Base-by-base conservation (phyloP, 2,888 invertebrate genomes). In the Torymus aiolomorphi region DNA sequence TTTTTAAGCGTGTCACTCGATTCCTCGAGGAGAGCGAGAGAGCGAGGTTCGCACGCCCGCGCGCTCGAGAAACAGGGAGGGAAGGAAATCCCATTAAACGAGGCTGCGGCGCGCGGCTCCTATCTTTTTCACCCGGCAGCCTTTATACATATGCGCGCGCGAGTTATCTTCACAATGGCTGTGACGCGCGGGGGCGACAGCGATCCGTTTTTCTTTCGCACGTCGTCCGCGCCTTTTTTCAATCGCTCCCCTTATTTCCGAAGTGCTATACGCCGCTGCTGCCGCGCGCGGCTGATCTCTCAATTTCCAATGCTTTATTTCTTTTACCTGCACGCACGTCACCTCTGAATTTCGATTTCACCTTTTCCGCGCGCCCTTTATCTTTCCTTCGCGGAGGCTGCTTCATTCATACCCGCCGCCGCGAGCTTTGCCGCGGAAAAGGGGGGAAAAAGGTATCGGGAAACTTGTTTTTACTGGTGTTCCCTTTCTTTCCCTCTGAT, bases 1-100 rank as follows among this genome's bases (percentile, higher is more conserved):
- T 70, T 74, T 78, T 70, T 79, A 70, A 79, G 79, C 72, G 67
- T 63, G 62, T 69, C 67, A 63, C 72, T 79, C 65, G 75, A 49
- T 76, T 67, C 63, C 54, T 62, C 61, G 56, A 31, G 12, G 16
- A 54, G 52, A 3, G 31, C 3, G 5, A 8, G 0, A 8, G 52
- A 3, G 31, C 3, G 5, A 8, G 0, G 4, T 31, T 31, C 8
- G 5, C 31, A 3, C 8, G 31, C 2, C 2, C 31, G 31, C 31
- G 31, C 31, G 31, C 31, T 31, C 31, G 31, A 31, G 31, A 31
- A 31, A 31, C 31, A 31, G 31, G 2, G 31, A 31, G 71, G 59
- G 31, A 61, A 49, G 16, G 62, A 56, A 78, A 73, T 78, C 78
- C 73, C 57, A 73, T 78, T 78, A 73, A 78, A 67, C 66, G 70